Conservation (phyloP, 2,888 invertebrate genomes). For the Camptogramma bilineatum region DNA sequence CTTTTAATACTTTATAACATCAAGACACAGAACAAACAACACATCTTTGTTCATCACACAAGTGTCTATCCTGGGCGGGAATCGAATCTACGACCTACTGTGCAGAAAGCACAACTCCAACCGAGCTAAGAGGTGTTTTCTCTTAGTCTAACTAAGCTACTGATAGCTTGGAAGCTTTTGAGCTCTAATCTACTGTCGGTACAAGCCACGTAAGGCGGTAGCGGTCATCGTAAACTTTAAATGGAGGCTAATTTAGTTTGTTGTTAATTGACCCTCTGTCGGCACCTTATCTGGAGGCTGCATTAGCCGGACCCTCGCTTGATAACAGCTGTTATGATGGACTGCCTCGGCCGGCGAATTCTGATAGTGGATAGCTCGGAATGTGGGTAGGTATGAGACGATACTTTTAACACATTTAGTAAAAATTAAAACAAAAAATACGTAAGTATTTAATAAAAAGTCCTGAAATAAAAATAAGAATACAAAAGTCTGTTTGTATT, state of each 20-base stretch:
- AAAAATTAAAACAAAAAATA: neutral
- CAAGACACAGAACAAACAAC: too few species aligned
- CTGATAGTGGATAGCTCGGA: constrained; percentile 19
- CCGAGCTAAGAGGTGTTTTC: too few species aligned
- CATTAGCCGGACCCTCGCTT: constrained; percentile 66
- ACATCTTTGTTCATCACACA: too few species aligned
- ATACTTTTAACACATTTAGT: neutral
- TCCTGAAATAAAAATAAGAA: too few species aligned
- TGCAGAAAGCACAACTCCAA: too few species aligned
- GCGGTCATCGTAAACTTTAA: constrained; percentile 83
- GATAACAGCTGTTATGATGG: constrained; percentile 72
- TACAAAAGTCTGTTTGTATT: too few species aligned
- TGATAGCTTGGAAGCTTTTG: neutral
- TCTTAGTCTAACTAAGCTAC: too few species aligned
- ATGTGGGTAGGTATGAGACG: too few species aligned
- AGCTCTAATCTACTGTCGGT: constrained; percentile 55
- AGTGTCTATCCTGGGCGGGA: too few species aligned
- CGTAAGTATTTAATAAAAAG: too few species aligned
- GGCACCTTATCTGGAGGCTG: constrained; percentile 71
- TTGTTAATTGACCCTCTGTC: constrained; percentile 83
- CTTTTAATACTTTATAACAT: too few species aligned
- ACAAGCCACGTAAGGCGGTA: constrained; percentile 81
- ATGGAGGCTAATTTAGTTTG: constrained; percentile 83
- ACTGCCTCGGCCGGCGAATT: constrained; percentile 29
- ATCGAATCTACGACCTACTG: too few species aligned